Base-by-base conservation (phyloP, 2,113 vertebrate genomes). In the Australoheros scitulus region DNA sequence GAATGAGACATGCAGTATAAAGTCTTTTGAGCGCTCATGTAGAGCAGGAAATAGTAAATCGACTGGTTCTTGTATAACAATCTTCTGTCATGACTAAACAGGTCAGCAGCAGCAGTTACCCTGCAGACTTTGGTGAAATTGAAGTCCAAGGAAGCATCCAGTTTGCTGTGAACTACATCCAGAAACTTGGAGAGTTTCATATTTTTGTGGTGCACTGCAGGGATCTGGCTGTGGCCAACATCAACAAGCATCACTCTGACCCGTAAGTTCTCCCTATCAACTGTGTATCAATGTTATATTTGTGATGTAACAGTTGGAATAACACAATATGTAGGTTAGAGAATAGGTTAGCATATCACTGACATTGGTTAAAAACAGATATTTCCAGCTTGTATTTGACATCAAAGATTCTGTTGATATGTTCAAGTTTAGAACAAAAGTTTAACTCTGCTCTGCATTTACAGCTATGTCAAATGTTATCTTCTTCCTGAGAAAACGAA, bases 391-490 rank as follows among this genome's bases (percentile, higher is more conserved):
- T 17, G 6, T 50, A 50, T 50, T 1, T 47, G 41, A 47, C 8
- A 68, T 0, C 26, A 7, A 52, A 52, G 15, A 52, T 52, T 52
- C 17, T 7, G 6, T 52, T 6, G 3, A 50, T 7, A 18, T 2
- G 47, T 20, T 52, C 24, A 50, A 68, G 64, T 18, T 18, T 2
- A 29, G 64, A 68, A 68, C 22, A 57, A 26, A 11, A 47, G 36
- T 24, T 5, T 11, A 9, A 60, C 5, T 60, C 5, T 26, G 10
- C 11, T 82, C 4, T 63, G 70, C 10, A 34, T 75, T 81, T 89
- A 91, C 79, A 99, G 98, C 60, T 99, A 99, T 79, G 96, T 99
- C 24, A 99, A 99, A 94, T 96, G 96, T 89, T 99, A 98, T 88
- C 92, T 99, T 80, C 94, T 98, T 85, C 97, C 98, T 84, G 97